Conservation (phyloP, 1,140 invertebrate species). For the Stegodyphus dumicola region DNA sequence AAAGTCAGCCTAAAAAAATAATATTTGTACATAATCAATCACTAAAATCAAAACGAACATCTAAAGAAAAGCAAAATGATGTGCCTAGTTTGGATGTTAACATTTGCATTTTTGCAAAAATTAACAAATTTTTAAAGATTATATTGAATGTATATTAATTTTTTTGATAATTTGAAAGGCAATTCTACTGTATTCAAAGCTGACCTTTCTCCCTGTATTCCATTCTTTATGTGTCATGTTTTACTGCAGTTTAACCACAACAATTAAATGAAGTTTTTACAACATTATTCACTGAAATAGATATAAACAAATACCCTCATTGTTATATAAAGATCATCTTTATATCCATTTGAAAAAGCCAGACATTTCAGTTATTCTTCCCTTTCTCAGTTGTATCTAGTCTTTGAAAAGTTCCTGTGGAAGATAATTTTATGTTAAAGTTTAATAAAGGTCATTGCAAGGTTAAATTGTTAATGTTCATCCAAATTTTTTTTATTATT, state of each 20-base stretch:
- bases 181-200: not conserved
- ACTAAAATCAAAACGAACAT: constrained; percentile 48
- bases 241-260: constrained; percentile 14
- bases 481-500: too few species aligned
- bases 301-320: too few species aligned
- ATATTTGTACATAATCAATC: too few species aligned
- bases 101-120: not conserved
- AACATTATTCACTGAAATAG: too few species aligned
- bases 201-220: constrained; percentile 18
- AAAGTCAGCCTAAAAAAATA: constrained; percentile 14
- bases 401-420: constrained; percentile 49
- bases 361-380: not conserved
- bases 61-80: not conserved
- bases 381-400: constrained; percentile 40
- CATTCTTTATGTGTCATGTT: constrained; percentile 17
- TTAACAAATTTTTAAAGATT: too few species aligned
- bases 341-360: not conserved
- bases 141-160: too few species aligned
- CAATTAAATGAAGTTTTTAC: too few species aligned
- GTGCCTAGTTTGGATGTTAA: constrained; percentile 44
- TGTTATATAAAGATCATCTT: too few species aligned
- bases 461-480: too few species aligned
- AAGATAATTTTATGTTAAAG: not conserved
- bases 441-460: too few species aligned
- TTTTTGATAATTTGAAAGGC: not conserved